Evolutionary conservation across 2,888 invertebrate species (phyloP).

Genomic region (Noctua pronuba): DNA sequence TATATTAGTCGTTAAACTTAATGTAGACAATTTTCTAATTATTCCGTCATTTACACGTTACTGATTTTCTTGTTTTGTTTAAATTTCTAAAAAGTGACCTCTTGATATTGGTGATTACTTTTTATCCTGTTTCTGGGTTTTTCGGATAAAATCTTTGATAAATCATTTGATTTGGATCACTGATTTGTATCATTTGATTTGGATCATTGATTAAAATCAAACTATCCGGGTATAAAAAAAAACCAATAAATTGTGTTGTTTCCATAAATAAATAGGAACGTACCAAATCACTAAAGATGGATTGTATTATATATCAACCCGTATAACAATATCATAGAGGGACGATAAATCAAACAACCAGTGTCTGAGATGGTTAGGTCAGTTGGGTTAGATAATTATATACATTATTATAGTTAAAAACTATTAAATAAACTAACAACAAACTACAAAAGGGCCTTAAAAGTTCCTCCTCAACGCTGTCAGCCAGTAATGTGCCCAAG

Average conservation of each 20-base stretch:
- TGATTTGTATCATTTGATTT: conserved; percentile 37
- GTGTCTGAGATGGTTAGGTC: not conserved
- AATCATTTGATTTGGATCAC: conserved; percentile 7
- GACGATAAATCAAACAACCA: not conserved
- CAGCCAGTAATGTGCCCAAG: too few species aligned
- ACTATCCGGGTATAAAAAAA: not conserved
- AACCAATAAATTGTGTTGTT: not conserved
- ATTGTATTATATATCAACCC: not conserved
- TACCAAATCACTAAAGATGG: not conserved
- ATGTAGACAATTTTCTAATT: not conserved
- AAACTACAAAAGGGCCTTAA: too few species aligned
- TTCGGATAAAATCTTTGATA: conserved; percentile 20
- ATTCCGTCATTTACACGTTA: not conserved
- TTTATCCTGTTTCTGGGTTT: conserved; percentile 21
- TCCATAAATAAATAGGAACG: conserved; percentile 7
- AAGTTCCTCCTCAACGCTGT: too few species aligned
- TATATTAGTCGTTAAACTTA: not conserved
- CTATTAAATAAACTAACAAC: too few species aligned
- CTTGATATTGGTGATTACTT: not conserved
- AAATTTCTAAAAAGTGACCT: not conserved
- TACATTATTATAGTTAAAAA: too few species aligned
- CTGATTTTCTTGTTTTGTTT: not conserved
- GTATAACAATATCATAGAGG: not conserved
- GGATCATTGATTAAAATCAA: conserved; percentile 30
- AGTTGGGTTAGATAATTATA: not conserved